Evolutionary conservation across 2,797 vertebrate genomes (phyloP).

Genomic region (Betta splendens): DNA sequence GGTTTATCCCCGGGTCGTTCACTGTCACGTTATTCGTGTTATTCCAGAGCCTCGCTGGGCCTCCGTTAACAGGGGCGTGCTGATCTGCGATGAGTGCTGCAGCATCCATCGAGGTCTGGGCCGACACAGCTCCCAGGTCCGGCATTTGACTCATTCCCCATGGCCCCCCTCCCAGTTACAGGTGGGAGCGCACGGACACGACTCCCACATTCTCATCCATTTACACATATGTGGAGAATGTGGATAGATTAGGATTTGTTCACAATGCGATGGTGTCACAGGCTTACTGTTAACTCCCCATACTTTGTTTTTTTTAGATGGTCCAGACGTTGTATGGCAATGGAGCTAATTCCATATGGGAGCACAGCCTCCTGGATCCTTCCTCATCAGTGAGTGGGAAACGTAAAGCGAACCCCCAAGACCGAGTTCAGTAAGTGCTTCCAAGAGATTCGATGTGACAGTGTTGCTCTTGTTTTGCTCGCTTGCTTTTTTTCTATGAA

Average conservation of each 20-base stretch:
- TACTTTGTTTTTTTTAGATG: slow-evolving; percentile 89
- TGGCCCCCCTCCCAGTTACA: slow-evolving; percentile 95
- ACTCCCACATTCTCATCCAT: not conserved
- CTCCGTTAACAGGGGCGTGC: slow-evolving; percentile 93
- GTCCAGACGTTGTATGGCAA: slow-evolving; percentile 96
- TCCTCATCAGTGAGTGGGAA: slow-evolving; percentile 92
- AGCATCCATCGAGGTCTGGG: slow-evolving; percentile 96
- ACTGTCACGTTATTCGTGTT: slow-evolving; percentile 3
- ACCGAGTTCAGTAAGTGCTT: slow-evolving; percentile 95
- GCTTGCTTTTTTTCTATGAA: slow-evolving; percentile 27
- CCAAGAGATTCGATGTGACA: slow-evolving; percentile 24
- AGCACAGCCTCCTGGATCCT: slow-evolving; percentile 95
- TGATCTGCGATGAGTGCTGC: slow-evolving; percentile 98
- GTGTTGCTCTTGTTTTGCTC: slow-evolving; percentile 26
- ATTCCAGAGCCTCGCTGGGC: slow-evolving; percentile 93
- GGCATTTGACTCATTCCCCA: slow-evolving; percentile 91
- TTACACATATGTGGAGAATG: not conserved
- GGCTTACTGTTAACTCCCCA: not conserved
- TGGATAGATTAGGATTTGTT: not conserved
- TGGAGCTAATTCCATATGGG: slow-evolving; percentile 99
- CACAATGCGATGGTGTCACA: not conserved
- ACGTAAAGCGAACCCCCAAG: slow-evolving; percentile 96
- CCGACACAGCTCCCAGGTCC: slow-evolving; percentile 96
- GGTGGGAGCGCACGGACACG: slow-evolving; percentile 74
- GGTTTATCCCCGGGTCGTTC: not conserved